A percentile compares a stretch with the other conserved stretches of the same genome.
Evolutionary conservation across 2,113 vertebrate genomes (phyloP).

Genomic region (Quiscalus mexicanus): DNA sequence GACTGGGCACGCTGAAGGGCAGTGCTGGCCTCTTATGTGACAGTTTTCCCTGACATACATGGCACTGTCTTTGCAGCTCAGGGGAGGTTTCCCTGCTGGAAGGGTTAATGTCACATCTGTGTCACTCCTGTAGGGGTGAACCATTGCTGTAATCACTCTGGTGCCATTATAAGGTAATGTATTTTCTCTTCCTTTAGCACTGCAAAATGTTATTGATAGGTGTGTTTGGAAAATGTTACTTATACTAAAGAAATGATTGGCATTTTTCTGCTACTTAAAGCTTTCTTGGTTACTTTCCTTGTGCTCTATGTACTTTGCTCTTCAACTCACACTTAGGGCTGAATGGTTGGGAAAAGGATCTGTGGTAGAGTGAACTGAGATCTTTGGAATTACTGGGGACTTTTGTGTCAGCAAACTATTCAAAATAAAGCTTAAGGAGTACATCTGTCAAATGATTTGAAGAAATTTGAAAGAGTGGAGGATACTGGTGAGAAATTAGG

Average conservation of each 20-base stretch:
- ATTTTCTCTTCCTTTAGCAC: not conserved
- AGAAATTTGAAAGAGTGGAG: not conserved
- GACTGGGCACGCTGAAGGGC: not conserved
- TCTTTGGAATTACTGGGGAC: not conserved
- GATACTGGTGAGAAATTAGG: not conserved
- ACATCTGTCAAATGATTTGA: not conserved
- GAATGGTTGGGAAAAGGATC: not conserved
- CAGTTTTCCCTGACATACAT: not conserved
- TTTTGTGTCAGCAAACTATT: not conserved
- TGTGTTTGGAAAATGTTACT: not conserved
- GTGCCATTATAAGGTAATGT: not conserved
- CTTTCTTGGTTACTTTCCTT: not conserved
- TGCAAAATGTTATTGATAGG: not conserved
- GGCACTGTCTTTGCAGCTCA: not conserved
- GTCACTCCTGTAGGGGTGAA: not conserved
- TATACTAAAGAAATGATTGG: not conserved
- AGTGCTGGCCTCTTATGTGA: not conserved
- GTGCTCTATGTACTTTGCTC: not conserved
- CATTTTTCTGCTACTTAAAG: not conserved
- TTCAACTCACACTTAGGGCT: not conserved
- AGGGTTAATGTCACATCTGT: not conserved
- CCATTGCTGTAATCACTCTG: not conserved
- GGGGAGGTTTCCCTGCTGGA: not conserved
- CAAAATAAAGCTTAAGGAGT: not conserved
- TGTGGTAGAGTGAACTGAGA: not conserved